Evolutionary conservation across 1,140 invertebrate genomes (phyloP), one percentile per base, ranked within the genome.

Genomic region (Popillia japonica): DNA sequence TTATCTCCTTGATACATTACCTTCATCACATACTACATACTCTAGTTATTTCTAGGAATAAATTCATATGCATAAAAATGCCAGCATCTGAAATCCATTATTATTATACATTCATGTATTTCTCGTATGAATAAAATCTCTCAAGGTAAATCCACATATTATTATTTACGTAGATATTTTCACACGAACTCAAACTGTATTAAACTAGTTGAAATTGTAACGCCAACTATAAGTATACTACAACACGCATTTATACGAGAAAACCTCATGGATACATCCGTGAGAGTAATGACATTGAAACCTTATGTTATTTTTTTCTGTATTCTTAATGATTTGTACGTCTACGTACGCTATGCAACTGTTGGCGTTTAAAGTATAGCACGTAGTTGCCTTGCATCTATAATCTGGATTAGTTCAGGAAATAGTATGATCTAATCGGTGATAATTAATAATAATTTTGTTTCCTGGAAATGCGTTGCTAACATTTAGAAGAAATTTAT

Each of bases 251-350:
- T 2, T 4, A 34, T 34, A 34, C 27, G 4, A 55, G 3, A 55
- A 17, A 55, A 55, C 17, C 17, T 55, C 48, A 55, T 17, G n/a
- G 48, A 55, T 55, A 55, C 48, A 55, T 55, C 48, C 48, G 48
- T 55, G 48, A 55, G 48, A 55, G 48, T 55, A 55, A 55, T 55
- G 48, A 55, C 48, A 55, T 55, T 55, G 48, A 55, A n/a, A 17
- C n/a, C 4, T 34, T 1, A 34, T 34, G 27, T 34, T 55, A 48
- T 55, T 55, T 55, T 55, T 55, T 17, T 48, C 17, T 17, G 2
- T 55, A 17, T 55, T n/a, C 7, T 55, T 17, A 55, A 55, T 6
- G 14, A 55, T 20, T n/a, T 55, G 48, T 55, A 55, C 17, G 48
- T n/a, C 6, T 55, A n/a, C n/a, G n/a, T n/a, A n/a, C n/a, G n/a